These are phyloP conservation scores for Portunus trituberculatus DNA, from an alignment of 1,140 invertebrate species.

Conservation along the genomic window DNA sequence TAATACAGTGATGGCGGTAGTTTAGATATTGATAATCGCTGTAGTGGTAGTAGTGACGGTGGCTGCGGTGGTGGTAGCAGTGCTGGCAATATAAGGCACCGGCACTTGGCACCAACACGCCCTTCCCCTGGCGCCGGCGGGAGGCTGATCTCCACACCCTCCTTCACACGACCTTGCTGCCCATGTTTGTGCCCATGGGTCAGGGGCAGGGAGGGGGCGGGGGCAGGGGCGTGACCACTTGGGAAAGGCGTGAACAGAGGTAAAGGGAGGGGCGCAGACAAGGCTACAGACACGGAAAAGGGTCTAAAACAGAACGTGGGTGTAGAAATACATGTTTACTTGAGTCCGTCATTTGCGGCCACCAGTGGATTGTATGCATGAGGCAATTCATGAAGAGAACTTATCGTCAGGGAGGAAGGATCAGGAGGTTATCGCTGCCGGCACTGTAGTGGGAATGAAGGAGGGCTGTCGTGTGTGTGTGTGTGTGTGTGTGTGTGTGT, in stretches of 20 bases:
- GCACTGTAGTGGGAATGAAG: not conserved
- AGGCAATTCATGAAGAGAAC: not conserved
- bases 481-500: not conserved
- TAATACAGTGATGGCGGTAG: too few species aligned
- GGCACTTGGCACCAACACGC: conserved; percentile 16
- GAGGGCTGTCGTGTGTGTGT: not conserved
- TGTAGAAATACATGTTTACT: not conserved
- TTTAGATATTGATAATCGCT: too few species aligned
- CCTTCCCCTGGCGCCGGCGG: not conserved
- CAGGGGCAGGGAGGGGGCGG: conserved; percentile 39
- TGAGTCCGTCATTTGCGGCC: not conserved
- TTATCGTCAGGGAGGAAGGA: not conserved
- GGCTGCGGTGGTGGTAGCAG: not conserved
- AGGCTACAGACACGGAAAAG: not conserved
- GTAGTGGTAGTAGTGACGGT: conserved; percentile 3
- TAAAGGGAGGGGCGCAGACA: not conserved
- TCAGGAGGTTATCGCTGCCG: not conserved
- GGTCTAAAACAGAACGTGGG: not conserved
- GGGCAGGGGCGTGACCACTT: not conserved
- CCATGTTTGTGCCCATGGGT: not conserved
- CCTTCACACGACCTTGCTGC: conserved; percentile 17
- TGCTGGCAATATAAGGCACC: conserved; percentile 10
- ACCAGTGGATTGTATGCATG: not conserved
- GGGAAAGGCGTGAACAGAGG: not conserved
- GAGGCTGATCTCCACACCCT: not conserved